Evolutionary conservation across 2,113 vertebrate genomes (phyloP).

Genomic region (Bombycilla garrulus): DNA sequence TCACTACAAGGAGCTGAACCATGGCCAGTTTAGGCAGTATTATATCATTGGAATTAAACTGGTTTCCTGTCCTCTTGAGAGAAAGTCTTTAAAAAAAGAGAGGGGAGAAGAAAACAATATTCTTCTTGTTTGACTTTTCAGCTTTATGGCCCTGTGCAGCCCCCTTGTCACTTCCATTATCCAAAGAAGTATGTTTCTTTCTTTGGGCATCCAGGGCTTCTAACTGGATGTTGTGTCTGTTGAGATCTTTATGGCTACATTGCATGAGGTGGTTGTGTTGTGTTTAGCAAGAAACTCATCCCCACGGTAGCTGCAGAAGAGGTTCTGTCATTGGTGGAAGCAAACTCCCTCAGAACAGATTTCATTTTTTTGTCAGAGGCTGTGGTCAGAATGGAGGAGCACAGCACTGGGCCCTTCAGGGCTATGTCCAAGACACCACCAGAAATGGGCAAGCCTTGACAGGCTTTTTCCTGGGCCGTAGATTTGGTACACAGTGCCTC

Average conservation of each 20-base stretch:
- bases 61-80: conserved; percentile 67
- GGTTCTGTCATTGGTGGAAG: not conserved
- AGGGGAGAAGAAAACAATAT: conserved; percentile 66
- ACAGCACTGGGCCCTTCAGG: not conserved
- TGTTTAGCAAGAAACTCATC: not conserved
- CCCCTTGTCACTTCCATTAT: not conserved
- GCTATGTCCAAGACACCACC: not conserved
- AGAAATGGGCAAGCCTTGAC: not conserved
- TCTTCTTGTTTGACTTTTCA: conserved; percentile 48
- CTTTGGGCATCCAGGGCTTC: not conserved
- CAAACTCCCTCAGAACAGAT: not conserved
- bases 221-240: not conserved
- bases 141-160: not conserved
- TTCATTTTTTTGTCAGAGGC: not conserved
- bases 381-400: not conserved
- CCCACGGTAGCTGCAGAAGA: not conserved
- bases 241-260: not conserved
- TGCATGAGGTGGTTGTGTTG: not conserved
- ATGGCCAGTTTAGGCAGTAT: conserved; percentile 51
- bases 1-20: conserved; percentile 57
- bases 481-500: not conserved
- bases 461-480: not conserved
- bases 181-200: not conserved
- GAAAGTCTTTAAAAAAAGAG: conserved; percentile 61
- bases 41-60: conserved; percentile 67